phyloP scores from a whole-genome alignment of 2,888 invertebrate species.

The Syrphus vitripennis region DNA sequence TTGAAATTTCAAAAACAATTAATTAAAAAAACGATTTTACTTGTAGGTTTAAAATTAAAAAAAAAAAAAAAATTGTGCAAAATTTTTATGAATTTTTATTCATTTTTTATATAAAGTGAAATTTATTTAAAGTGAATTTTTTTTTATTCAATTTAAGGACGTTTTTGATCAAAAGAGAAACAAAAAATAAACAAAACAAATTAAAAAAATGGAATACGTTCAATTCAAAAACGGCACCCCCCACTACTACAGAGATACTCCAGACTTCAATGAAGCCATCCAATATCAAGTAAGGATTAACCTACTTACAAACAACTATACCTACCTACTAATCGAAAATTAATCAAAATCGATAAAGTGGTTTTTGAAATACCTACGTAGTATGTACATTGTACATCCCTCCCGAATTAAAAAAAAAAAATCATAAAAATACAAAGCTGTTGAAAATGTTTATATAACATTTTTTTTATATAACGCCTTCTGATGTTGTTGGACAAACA shows the following conservation, averaged over 20 bases:
- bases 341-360: not conserved
- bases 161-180: conserved; percentile 41
- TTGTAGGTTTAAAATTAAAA: conserved; percentile 72
- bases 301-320: not conserved
- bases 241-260: conserved; percentile 80
- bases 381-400: no score
- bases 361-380: not conserved
- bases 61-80: conserved; percentile 69
- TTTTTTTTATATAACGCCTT: conserved; percentile 57
- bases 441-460: conserved; percentile 59
- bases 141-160: conserved; percentile 54
- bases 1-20: conserved; percentile 68
- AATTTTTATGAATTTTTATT: conserved; percentile 67
- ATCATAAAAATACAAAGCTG: not conserved
- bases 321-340: not conserved
- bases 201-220: conserved; percentile 80
- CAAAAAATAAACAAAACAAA: conserved; percentile 55
- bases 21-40: conserved; percentile 45
- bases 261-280: conserved; percentile 80
- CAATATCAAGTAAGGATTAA: conserved; percentile 81
- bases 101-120: conserved; percentile 40
- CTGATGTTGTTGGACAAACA: conserved; percentile 27
- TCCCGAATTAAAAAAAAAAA: not conserved
- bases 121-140: conserved; percentile 29
- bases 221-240: conserved; percentile 81